Base-by-base conservation (phyloP, 2,888 invertebrate species). In the Himalopsyche tibetana region DNA sequence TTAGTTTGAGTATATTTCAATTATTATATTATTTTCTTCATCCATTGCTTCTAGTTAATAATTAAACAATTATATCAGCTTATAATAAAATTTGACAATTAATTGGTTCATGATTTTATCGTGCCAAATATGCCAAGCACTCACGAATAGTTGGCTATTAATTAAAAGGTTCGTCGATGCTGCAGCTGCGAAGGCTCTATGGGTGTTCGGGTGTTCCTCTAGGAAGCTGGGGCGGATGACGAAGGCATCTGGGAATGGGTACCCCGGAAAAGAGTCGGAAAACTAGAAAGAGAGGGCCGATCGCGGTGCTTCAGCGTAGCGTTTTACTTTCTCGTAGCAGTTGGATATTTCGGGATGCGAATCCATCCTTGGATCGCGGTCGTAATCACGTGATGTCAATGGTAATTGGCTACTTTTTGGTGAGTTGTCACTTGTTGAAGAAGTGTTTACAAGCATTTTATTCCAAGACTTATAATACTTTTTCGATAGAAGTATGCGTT, bases 211-310 rank as follows among this genome's bases (percentile, higher is more conserved):
- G 83, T 42, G 84, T 63, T 63, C 63, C 63, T 63, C 63, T 63
- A 63, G 63, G 63, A 63, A 63, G 63, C 28, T n/a, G 74, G 86
- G 85, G 28, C 69, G 83, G 40, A 87, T 51, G 82, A 82, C 55
- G 80, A 74, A 56, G 83, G 87, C 55, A 69, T 63, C 63, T 63
- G 81, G 80, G 85, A 55, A 85, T 82, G 88, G 85, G 88, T 84
- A 85, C 86, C 86, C 88, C 88, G 89, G 87, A 89, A 88, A 89
- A 90, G 91, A 91, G 91, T 90, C 82, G 86, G 88, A 88, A 88
- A 88, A 88, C 87, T 88, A 87, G 87, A 88, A 87, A 88, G 88
- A 88, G 87, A 84, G 85, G 83, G 82, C 69, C 82, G 82, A 85
- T 87, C 86, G 86, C 87, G 88, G 88, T 85, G 88, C 88, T 88